Conservation (phyloP, 2,113 vertebrate genomes). For the Leptocoma aspasia region DNA sequence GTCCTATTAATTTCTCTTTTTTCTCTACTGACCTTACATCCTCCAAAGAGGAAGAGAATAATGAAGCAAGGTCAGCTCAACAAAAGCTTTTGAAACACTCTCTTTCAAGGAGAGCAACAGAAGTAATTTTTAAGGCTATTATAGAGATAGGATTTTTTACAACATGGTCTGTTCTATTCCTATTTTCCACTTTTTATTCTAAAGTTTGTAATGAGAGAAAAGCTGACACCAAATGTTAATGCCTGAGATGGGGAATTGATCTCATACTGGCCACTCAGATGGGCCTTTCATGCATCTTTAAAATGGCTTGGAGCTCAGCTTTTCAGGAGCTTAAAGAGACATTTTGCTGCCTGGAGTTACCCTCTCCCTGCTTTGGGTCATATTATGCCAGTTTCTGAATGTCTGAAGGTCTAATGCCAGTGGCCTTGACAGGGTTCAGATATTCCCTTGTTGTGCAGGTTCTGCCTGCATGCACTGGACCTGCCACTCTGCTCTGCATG, state of each 20-base stretch:
- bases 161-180: not conserved
- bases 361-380: not conserved
- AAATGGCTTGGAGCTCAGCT: not conserved
- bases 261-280: not conserved
- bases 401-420: not conserved
- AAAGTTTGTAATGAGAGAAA: not conserved
- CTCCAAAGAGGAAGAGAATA: not conserved
- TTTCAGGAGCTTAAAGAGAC: not conserved
- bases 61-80: slow-evolving; percentile 5
- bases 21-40: not conserved
- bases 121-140: not conserved
- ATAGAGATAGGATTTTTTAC: not conserved
- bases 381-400: not conserved
- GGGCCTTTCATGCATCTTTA: not conserved
- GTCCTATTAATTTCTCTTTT: not conserved
- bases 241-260: not conserved
- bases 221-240: not conserved
- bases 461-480: not conserved
- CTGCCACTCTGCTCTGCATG: not conserved
- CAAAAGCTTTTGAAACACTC: not conserved
- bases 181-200: not conserved
- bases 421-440: not conserved
- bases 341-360: not conserved
- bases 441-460: not conserved
- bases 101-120: not conserved